Evolutionary conservation across 2,113 vertebrate genomes (phyloP), one percentile per base, ranked within the genome.

Genomic region (Addax nasomaculatus): DNA sequence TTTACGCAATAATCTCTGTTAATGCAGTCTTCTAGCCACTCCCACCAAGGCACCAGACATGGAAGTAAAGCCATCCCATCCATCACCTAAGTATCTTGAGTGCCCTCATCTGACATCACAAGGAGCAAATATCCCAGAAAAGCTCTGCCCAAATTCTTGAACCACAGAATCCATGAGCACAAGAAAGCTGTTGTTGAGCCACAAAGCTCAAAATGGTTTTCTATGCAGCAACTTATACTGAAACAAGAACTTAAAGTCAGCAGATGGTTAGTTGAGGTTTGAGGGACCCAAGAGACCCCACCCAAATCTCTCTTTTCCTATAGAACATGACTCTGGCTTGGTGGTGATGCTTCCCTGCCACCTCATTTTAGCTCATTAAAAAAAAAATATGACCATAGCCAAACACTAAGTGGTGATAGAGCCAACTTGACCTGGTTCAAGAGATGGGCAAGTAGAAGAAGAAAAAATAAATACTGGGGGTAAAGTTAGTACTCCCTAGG

Each of bases 301-400:
- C 8, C 19, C 57, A 93, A 84, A 79, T 62, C 57, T 85, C n/a
- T 64, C 33, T 58, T 88, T 92, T 81, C 43, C 29, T 95, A 73
- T 13, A 33, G 23, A 73, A 62, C 7, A 90, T n/a, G 39, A 43
- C 29, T 15, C 36, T 95, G 45, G n/a, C 13, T 73, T 94, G 94
- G 49, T 45, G 79, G 27, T 39, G 15, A 89, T 89, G 21, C 29
- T 96, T 90, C 23, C 90, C 21, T 96, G 80, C 30, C 55, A 14
- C n/a, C 57, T 80, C 33, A 43, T 87, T 95, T 97, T 89, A 95
- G 55, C 53, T 76, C 47, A 58, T 30, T 95, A 23, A 80, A 95
- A 90, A 33, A 36, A 21, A 70, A 97, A 84, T 78, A 86, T 73
- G 23, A 2, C 27, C 47, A 27, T 51, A 53, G 4, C n/a, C 84